Evolutionary conservation across 2,797 vertebrate genomes (phyloP).

Genomic region (Dromococcyx pavoninus): DNA sequence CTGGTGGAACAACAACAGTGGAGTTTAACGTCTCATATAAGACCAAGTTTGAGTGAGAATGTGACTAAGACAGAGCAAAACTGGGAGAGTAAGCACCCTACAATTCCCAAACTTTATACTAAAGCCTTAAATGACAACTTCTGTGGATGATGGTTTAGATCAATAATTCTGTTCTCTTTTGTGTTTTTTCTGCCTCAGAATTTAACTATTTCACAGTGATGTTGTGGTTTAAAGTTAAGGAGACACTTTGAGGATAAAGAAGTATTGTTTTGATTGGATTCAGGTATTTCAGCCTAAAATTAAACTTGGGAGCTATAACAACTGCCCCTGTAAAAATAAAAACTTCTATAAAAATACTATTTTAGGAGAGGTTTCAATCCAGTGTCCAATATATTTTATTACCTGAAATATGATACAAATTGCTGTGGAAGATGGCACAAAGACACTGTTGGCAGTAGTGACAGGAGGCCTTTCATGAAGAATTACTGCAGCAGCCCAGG

Average conservation of each 20-base stretch:
- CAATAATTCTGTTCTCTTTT: background rate
- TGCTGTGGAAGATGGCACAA: background rate
- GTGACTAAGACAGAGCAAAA: background rate
- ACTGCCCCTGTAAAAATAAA: background rate
- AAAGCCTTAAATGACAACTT: background rate
- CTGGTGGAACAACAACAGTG: background rate
- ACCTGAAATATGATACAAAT: background rate
- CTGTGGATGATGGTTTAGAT: background rate
- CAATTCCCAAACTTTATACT: background rate
- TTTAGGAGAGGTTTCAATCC: background rate
- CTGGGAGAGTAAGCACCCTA: background rate
- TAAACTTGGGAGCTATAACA: background rate
- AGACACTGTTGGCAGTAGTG: background rate
- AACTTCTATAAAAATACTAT: background rate
- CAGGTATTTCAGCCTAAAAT: background rate
- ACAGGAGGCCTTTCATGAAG: background rate
- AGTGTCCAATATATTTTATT: background rate
- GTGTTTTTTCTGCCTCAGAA: background rate
- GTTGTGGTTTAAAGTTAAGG: background rate
- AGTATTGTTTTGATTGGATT: background rate
- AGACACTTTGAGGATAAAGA: background rate
- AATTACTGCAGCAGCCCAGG: background rate
- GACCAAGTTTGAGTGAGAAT: background rate
- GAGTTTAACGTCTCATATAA: rapidly evolving
- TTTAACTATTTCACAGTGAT: background rate